These are phyloP conservation scores for Pammene aurita DNA, from an alignment of 2,888 invertebrate species.

Conservation along the genomic window DNA sequence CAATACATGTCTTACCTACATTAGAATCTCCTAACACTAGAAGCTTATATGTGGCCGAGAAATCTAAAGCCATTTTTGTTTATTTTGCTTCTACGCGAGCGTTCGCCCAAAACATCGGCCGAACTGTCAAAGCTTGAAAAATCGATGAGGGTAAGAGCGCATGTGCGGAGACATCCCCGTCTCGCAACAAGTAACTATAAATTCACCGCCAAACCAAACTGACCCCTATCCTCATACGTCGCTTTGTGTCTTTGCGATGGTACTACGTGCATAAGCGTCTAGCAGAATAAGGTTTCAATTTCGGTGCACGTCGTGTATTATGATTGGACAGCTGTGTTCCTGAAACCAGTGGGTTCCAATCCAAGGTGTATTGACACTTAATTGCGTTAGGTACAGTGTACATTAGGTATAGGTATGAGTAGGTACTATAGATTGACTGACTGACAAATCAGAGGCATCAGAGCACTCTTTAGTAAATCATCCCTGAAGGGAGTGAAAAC, in stretches of 20 bases:
- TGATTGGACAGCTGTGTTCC: conserved; percentile 35
- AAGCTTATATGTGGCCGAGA: conserved; percentile 93
- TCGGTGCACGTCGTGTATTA: conserved; percentile 7
- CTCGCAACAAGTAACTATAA: conserved; percentile 64
- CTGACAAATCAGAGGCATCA: conserved; percentile 12
- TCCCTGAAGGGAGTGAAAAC: not conserved
- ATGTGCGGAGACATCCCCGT: conserved; percentile 65
- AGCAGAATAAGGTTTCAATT: conserved; percentile 11
- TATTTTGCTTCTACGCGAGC: conserved; percentile 74
- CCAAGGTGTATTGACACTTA: conserved; percentile 37
- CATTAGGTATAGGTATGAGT: not conserved
- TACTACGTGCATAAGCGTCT: not conserved
- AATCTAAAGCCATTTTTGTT: conserved; percentile 91
- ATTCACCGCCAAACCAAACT: conserved; percentile 41
- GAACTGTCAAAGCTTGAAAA: conserved; percentile 81
- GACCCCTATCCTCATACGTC: not conserved
- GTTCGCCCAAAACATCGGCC: conserved; percentile 73
- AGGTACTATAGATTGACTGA: conserved; percentile 3
- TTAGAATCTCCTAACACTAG: conserved; percentile 94
- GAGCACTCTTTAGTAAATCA: not conserved
- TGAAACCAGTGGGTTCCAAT: conserved; percentile 19
- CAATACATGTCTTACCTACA: conserved; percentile 95
- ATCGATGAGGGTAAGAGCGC: conserved; percentile 76
- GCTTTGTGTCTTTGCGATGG: not conserved
- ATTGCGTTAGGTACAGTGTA: conserved; percentile 22